Evolutionary conservation across 2,797 vertebrate species (phyloP).

Genomic region (Sebastes nivosus): DNA sequence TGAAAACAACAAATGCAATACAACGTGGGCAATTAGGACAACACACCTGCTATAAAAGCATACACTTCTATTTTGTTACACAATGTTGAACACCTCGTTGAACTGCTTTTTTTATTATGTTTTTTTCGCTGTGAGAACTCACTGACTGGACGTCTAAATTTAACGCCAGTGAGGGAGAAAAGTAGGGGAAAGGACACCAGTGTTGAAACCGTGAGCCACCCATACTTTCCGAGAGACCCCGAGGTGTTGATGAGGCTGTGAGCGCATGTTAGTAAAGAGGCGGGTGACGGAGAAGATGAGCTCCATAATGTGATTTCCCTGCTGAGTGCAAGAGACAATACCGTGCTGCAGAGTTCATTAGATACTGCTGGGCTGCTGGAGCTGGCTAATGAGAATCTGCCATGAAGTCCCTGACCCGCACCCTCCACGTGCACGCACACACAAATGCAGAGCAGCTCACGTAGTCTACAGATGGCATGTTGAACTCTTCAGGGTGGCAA

Average conservation of each 20-base stretch:
- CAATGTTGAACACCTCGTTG: constrained; percentile 1
- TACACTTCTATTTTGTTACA: background rate
- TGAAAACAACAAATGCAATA: background rate
- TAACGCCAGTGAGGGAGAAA: background rate
- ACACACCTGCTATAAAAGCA: background rate
- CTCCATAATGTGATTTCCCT: constrained; percentile 73
- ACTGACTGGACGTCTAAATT: constrained; percentile 17
- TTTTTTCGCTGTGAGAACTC: constrained; percentile 5
- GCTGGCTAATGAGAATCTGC: constrained; percentile 68
- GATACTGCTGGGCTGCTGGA: constrained; percentile 55
- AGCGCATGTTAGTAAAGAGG: constrained; percentile 60
- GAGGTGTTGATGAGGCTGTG: constrained; percentile 68
- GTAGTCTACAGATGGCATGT: constrained; percentile 15
- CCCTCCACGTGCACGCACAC: constrained; percentile 3
- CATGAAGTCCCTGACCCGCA: constrained; percentile 47
- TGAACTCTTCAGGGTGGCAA: constrained; percentile 10
- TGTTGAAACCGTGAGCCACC: constrained; percentile 17
- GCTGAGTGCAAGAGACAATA: constrained; percentile 70
- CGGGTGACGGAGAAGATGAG: constrained; percentile 50
- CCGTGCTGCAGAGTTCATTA: constrained; percentile 74
- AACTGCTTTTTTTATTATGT: background rate
- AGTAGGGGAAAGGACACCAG: background rate
- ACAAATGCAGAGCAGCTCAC: background rate
- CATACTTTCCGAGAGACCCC: constrained; percentile 25
- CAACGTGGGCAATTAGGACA: constrained; percentile 21